These are phyloP conservation scores for Stenotaenia linearis DNA, from an alignment of 2,888 invertebrate genomes.

Conservation along the genomic window DNA sequence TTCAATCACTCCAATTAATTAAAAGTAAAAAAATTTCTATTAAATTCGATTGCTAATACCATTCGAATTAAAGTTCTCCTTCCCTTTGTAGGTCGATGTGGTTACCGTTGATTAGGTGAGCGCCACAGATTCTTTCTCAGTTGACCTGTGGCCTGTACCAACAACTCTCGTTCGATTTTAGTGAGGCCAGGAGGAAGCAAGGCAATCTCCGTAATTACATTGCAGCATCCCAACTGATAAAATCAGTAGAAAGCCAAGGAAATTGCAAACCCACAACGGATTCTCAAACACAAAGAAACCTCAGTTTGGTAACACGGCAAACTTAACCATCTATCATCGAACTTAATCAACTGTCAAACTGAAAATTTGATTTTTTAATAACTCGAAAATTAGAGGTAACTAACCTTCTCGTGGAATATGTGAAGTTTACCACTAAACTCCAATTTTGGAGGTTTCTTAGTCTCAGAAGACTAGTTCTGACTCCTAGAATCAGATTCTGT, in stretches of 20 bases:
- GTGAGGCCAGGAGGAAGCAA: conserved; percentile 7
- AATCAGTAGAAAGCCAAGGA: conserved; percentile 5
- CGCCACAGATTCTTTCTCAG: background rate
- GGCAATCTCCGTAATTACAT: conserved; percentile 16
- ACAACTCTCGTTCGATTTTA: conserved; percentile 16
- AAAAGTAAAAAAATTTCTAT: too few species aligned
- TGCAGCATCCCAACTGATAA: conserved; percentile 23
- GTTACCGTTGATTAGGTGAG: conserved; percentile 13
- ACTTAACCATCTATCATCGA: background rate
- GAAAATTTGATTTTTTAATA: too few species aligned
- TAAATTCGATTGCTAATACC: background rate
- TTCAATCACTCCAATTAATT: too few species aligned
- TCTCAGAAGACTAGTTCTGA: too few species aligned
- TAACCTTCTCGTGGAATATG: too few species aligned
- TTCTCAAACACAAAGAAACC: background rate
- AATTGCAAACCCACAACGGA: conserved; percentile 20
- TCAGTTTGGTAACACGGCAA: conserved; percentile 6
- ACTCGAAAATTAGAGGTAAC: background rate
- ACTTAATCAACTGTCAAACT: too few species aligned
- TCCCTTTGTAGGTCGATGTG: background rate
- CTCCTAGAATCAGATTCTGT: too few species aligned
- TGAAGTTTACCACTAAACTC: too few species aligned
- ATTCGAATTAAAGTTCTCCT: background rate
- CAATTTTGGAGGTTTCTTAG: too few species aligned
- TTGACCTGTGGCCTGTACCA: conserved; percentile 14